Conservation (phyloP, 2,888 invertebrate genomes). For the Lydus trimaculatus region DNA sequence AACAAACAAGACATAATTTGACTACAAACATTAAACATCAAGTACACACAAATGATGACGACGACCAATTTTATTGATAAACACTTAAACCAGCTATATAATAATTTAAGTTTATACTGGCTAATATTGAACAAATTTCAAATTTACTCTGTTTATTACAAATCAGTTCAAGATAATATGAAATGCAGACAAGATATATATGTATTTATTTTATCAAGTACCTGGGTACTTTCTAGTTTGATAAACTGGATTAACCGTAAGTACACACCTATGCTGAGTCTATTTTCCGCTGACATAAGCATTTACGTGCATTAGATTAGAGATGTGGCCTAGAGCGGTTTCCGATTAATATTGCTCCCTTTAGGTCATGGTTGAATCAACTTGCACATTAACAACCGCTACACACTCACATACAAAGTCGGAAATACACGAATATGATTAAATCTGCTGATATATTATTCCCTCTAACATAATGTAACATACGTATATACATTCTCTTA, state of each 20-base stretch:
- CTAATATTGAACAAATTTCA: neutral
- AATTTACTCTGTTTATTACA: neutral
- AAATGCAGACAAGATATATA: neutral
- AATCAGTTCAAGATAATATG: neutral
- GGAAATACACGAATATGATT: slow-evolving; percentile 27
- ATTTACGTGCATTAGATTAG: slow-evolving; percentile 45
- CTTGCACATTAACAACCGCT: slow-evolving; percentile 24
- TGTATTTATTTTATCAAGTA: slow-evolving; percentile 29
- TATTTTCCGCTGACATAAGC: slow-evolving; percentile 36
- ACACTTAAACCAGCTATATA: neutral
- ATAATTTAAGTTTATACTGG: neutral
- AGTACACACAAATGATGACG: neutral
- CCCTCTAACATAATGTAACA: neutral
- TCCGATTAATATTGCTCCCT: slow-evolving; percentile 48
- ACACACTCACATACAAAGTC: slow-evolving; percentile 20
- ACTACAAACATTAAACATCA: slow-evolving; percentile 3
- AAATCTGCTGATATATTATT: slow-evolving; percentile 9
- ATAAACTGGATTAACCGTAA: slow-evolving; percentile 40
- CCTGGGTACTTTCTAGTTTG: slow-evolving; percentile 35
- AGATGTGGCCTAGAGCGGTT: slow-evolving; percentile 43
- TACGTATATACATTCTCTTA: neutral
- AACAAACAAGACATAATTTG: slow-evolving; percentile 21
- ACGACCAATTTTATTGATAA: neutral
- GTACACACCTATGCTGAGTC: slow-evolving; percentile 32
- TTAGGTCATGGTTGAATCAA: slow-evolving; percentile 41